These are phyloP conservation scores for Discoglossus pictus DNA, from an alignment of 2,797 vertebrate genomes.

Conservation along the genomic window DNA sequence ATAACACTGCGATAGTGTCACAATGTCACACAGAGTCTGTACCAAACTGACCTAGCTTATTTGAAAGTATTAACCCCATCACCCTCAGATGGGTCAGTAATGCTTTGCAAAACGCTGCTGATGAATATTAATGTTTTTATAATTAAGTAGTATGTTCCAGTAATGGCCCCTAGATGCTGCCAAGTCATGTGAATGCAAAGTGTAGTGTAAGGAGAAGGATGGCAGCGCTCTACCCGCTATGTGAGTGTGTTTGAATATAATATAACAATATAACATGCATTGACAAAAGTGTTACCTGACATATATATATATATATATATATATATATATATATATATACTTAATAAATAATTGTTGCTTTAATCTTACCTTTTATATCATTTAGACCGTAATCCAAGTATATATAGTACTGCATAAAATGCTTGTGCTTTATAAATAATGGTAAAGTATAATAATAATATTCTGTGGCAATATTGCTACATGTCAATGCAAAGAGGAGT, in stretches of 20 bases:
- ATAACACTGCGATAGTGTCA: constrained; percentile 19
- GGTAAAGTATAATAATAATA: too few relatives aligned
- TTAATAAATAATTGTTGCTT: too few relatives aligned
- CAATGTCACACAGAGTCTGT: constrained; percentile 29
- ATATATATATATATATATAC: too few relatives aligned
- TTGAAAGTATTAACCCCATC: constrained; percentile 46
- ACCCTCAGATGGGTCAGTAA: constrained; percentile 34
- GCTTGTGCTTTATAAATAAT: too few relatives aligned
- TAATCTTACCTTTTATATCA: too few relatives aligned
- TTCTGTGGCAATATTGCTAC: too few relatives aligned
- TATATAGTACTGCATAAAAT: too few relatives aligned
- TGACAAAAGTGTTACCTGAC: neutral
- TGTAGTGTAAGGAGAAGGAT: constrained; percentile 32
- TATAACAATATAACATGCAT: too few relatives aligned
- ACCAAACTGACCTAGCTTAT: constrained; percentile 38
- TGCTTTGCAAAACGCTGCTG: constrained; percentile 32
- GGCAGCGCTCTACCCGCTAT: constrained; percentile 22
- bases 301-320: constrained; percentile 2
- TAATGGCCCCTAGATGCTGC: constrained; percentile 46
- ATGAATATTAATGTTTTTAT: constrained; percentile 51
- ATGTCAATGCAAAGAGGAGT: too few relatives aligned
- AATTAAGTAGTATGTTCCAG: constrained; percentile 48
- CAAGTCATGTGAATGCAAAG: constrained; percentile 40
- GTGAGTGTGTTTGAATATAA: constrained; percentile 4
- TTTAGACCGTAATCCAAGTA: too few relatives aligned